Base-by-base conservation (phyloP, 2,888 invertebrate species). In the Meganola albula region DNA sequence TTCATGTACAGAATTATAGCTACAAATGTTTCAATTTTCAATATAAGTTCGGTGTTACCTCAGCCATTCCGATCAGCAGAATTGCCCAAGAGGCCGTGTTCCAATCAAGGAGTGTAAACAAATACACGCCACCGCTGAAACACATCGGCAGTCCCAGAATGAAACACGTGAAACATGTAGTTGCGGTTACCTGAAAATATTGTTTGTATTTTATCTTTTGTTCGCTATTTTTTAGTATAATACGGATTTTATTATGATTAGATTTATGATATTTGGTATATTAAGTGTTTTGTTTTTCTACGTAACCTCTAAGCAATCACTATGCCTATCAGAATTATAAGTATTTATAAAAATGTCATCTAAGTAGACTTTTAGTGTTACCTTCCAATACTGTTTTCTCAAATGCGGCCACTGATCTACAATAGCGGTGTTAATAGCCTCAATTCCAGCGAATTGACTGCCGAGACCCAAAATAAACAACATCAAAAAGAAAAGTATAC, bases 41-140 rank as follows among this genome's bases (percentile, higher is more conserved):
- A 2, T 3, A 20, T 22, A 31, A 29, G 29, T 27, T 27, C 1
- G 13, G 25, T 18, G 58, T 60, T 44, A 88, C 90, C 87, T 93
- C 92, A 27, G 88, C 89, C 39, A 90, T 73, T 32, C 92, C 92
- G 56, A 93, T 90, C 35, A 92, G 75, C 27, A 93, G 74, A 34
- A 93, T 90, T 10, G 92, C 92, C 90, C 92, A 93, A 1, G 91
- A 91, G 6, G 92, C 92, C 0, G 92, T 92, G 67, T 93, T 92
- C 90, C 91, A 91, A 71, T 93, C 92, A 74, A 93, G 85, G 31
- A 93, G 61, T 4, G 91, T 91, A 60, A 93, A 90, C 45, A 93
- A 71, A 59, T 90, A 93, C 34, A 93, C 89, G 7, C 93, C 93
- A 3, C 92, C 92, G 51, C 90, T 87, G 62, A 91, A 92, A 63